A percentile compares a stretch with the other conserved stretches of the same genome.
Evolutionary conservation across 2,113 vertebrate genomes (phyloP).

Genomic region (Ceyx melanurus): DNA sequence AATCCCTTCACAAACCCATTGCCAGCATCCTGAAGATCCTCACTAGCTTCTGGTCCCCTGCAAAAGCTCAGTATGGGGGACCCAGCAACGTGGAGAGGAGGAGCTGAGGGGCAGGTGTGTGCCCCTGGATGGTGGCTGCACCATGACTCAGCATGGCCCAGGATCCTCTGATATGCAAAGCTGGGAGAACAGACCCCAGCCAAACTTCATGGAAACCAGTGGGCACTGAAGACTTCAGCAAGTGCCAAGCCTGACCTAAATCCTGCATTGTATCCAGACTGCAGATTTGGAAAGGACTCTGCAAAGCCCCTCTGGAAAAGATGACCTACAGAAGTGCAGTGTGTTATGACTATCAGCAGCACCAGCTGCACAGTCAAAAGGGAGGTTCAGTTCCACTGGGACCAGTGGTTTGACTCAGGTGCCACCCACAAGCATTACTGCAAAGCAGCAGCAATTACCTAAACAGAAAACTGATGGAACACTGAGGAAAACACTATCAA

Average conservation of each 20-base stretch:
- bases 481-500: neutral
- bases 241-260: neutral
- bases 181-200: neutral
- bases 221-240: neutral
- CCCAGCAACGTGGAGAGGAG: neutral
- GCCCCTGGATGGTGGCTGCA: fast-evolving
- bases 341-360: neutral
- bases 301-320: neutral
- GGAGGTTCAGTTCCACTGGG: neutral
- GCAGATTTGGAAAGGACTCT: neutral
- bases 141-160: fast-evolving
- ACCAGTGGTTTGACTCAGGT: neutral
- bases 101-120: neutral
- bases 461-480: neutral
- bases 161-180: neutral
- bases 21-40: neutral
- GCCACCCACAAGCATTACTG: neutral
- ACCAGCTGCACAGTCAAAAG: fast-evolving
- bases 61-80: neutral
- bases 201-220: neutral
- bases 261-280: too few relatives aligned
- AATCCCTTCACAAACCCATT: neutral
- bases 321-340: neutral
- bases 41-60: neutral
- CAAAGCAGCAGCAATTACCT: neutral